These are phyloP conservation scores for Rhynchonycteris naso DNA, from an alignment of 2,797 vertebrate species.

Conservation along the genomic window DNA sequence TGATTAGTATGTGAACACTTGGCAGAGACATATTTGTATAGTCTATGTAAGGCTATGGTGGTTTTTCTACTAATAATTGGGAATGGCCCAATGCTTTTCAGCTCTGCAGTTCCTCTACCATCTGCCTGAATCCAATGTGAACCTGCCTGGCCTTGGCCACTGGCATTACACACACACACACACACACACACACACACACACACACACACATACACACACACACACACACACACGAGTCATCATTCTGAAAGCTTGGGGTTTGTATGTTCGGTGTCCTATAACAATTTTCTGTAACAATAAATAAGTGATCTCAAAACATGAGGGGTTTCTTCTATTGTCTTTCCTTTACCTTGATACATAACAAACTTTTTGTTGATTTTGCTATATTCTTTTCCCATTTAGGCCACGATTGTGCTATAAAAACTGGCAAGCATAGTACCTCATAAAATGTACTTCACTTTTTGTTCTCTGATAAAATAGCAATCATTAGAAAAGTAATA, in stretches of 20 bases:
- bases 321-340: not conserved
- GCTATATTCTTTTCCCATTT: not conserved
- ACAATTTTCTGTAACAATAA: not conserved
- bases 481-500: conserved; percentile 5
- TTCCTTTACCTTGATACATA: not conserved
- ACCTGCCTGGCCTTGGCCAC: too few relatives aligned
- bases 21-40: too few relatives aligned
- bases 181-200: not conserved
- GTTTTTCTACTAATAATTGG: too few relatives aligned
- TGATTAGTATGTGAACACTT: too few relatives aligned
- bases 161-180: too few relatives aligned
- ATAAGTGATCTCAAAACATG: not conserved
- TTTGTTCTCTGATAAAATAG: not conserved
- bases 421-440: not conserved
- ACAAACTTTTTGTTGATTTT: not conserved
- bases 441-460: conserved; percentile 14
- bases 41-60: too few relatives aligned
- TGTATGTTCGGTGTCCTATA: not conserved
- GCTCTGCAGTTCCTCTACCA: too few relatives aligned
- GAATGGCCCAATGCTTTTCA: too few relatives aligned
- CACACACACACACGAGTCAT: not conserved
- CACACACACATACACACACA: not conserved
- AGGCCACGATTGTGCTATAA: not conserved
- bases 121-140: too few relatives aligned
- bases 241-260: not conserved